Evolutionary conservation across 2,113 vertebrate species (phyloP).

Genomic region (Corvus cornix): DNA sequence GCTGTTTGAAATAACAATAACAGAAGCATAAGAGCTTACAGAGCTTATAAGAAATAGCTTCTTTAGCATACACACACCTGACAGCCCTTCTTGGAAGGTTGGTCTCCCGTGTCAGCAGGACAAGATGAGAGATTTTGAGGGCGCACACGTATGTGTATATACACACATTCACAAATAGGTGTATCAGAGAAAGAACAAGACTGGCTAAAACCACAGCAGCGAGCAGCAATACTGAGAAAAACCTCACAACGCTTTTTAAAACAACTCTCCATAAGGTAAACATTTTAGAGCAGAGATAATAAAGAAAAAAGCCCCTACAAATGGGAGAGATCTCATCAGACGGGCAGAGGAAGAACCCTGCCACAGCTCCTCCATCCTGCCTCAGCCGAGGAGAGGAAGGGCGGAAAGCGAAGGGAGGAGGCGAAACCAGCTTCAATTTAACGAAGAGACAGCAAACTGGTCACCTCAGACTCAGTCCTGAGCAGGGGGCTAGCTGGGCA

Average conservation of each 20-base stretch:
- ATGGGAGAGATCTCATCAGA: neutral
- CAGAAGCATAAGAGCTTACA: fast-evolving
- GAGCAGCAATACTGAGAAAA: neutral
- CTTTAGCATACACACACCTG: neutral
- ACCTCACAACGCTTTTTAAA: neutral
- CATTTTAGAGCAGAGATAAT: neutral
- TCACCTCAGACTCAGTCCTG: neutral
- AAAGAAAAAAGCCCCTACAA: neutral
- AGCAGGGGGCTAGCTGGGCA: no score
- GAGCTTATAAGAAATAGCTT: neutral
- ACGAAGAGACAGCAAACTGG: neutral
- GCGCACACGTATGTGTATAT: fast-evolving
- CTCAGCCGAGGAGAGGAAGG: neutral
- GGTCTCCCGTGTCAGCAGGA: neutral
- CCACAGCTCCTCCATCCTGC: conserved; percentile 1
- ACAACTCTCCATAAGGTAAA: neutral
- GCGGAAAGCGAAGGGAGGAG: neutral
- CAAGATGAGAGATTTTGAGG: neutral
- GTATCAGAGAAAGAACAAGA: neutral
- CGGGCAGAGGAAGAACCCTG: neutral
- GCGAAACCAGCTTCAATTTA: neutral
- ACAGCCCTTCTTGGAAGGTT: neutral
- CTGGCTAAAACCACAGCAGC: neutral
- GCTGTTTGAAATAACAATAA: neutral
- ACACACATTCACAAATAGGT: fast-evolving